These are phyloP conservation scores for Apodemia zela DNA, from an alignment of 2,888 invertebrate species.

Conservation along the genomic window DNA sequence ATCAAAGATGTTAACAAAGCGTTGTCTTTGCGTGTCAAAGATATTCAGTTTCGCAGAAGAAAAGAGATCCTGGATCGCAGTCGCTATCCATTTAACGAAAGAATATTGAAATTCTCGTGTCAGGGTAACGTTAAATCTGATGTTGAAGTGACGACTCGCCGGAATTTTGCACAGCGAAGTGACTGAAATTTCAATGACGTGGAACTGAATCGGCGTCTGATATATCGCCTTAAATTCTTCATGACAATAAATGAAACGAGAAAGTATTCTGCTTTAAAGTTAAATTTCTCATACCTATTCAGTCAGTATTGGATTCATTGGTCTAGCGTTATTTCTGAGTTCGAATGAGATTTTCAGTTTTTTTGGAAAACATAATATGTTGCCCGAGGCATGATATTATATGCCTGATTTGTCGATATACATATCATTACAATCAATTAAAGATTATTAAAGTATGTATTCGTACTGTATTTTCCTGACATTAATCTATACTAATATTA, in stretches of 20 bases:
- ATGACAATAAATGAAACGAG: background rate
- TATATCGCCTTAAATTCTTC: background rate
- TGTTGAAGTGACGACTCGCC: background rate
- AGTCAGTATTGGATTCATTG: background rate
- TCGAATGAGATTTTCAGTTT: background rate
- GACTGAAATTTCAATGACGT: background rate
- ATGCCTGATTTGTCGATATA: no score
- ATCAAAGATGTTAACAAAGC: background rate
- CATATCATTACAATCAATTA: no score
- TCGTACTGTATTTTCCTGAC: no score
- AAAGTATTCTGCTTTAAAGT: background rate
- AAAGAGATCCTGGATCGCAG: slow-evolving; percentile 1
- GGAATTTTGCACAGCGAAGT: background rate
- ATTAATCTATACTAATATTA: no score
- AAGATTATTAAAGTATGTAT: no score
- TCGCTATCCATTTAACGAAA: slow-evolving; percentile 3
- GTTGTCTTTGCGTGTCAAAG: background rate
- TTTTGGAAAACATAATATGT: background rate
- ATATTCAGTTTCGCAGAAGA: background rate
- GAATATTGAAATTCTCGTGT: slow-evolving; percentile 11
- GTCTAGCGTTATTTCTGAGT: background rate
- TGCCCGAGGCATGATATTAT: no score
- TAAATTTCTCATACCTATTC: background rate
- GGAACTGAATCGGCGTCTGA: background rate
- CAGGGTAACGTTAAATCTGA: slow-evolving; percentile 3